Evolutionary conservation across 2,113 vertebrate species (phyloP).

Genomic region (Protobothrops flavoviridis): DNA sequence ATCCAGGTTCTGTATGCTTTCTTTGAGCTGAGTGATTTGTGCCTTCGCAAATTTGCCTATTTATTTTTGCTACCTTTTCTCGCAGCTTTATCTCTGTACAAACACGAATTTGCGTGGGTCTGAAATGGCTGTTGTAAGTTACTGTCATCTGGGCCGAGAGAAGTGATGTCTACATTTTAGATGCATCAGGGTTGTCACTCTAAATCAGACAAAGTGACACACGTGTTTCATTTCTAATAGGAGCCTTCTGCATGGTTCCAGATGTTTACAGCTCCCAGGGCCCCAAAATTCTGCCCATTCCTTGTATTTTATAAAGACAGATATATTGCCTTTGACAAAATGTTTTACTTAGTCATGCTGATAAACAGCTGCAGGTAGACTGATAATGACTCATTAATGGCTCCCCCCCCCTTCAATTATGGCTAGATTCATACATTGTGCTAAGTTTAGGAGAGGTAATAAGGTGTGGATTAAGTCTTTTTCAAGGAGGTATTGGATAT

Average conservation of each 20-base stretch:
- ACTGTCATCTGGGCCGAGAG: background rate
- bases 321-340: background rate
- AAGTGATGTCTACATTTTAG: background rate
- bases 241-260: background rate
- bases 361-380: background rate
- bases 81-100: slow-evolving; percentile 33
- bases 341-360: background rate
- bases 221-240: background rate
- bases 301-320: background rate
- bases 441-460: background rate
- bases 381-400: background rate
- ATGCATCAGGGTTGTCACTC: background rate
- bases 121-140: slow-evolving; percentile 4
- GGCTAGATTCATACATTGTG: background rate
- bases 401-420: background rate
- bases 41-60: slow-evolving; percentile 4
- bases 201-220: background rate
- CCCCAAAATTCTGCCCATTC: background rate
- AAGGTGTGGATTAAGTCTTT: background rate
- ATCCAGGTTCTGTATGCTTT: background rate
- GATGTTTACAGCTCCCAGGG: background rate
- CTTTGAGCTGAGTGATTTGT: slow-evolving; percentile 9
- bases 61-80: slow-evolving; percentile 20
- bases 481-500: background rate
- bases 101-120: slow-evolving; percentile 3